These are phyloP conservation scores for Dioctria linearis DNA, from an alignment of 2,888 invertebrate genomes.

Conservation along the genomic window DNA sequence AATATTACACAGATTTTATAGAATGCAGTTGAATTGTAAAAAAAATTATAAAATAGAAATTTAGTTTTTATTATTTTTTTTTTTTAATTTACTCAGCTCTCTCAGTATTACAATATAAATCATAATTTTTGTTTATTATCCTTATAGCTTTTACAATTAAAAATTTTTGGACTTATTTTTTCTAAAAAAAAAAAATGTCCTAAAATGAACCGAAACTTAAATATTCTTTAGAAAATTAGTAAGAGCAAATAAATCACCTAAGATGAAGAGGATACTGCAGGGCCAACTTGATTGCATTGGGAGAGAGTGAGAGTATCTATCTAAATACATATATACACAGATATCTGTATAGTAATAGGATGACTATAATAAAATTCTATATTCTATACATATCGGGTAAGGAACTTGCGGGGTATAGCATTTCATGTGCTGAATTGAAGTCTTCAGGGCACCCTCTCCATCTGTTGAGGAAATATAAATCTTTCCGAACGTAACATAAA, in stretches of 20 bases:
- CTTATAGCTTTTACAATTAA: no score
- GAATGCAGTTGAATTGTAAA: no score
- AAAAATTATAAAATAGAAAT: no score
- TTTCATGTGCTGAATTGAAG: conserved; percentile 2
- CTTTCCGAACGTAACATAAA: conserved; percentile 49
- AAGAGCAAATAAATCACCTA: conserved; percentile 29
- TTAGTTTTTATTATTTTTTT: no score
- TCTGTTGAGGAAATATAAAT: conserved; percentile 51
- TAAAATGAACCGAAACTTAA: neutral
- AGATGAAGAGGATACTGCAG: neutral
- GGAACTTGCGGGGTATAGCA: neutral
- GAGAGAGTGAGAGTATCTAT: neutral
- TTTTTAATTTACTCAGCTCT: no score
- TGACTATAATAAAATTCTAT: neutral
- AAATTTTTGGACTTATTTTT: no score
- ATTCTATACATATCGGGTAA: conserved; percentile 3
- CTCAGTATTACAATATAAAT: no score
- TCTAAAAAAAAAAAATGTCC: no score
- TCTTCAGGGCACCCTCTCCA: conserved; percentile 21
- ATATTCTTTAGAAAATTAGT: neutral
- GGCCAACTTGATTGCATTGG: conserved; percentile 19
- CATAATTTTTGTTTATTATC: no score
- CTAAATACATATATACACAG: neutral
- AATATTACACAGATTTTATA: no score
- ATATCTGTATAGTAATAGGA: no score